phyloP scores from a whole-genome alignment of 2,113 vertebrate species.

The Dascyllus trimaculatus region DNA sequence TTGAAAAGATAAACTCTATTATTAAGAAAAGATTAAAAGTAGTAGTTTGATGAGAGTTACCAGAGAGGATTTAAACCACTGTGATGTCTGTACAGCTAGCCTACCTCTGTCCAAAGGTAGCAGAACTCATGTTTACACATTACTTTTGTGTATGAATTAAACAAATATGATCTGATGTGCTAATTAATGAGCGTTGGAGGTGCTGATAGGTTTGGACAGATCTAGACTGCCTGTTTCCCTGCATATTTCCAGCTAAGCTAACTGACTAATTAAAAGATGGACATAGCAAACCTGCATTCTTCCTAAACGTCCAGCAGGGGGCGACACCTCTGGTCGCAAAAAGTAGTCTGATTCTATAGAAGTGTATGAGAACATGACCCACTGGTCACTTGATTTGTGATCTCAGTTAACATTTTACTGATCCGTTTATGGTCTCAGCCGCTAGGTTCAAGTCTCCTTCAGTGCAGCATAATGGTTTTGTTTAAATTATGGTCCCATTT shows the following conservation, averaged over 20 bases:
- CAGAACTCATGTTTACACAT: background rate
- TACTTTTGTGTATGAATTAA: background rate
- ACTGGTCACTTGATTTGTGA: no score
- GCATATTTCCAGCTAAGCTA: background rate
- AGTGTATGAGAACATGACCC: no score
- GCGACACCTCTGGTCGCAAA: no score
- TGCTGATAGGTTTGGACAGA: background rate
- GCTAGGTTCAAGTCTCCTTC: no score
- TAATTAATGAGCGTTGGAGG: background rate
- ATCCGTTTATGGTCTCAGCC: no score
- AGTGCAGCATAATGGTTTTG: no score
- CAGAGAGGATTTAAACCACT: background rate
- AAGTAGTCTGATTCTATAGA: no score
- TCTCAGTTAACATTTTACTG: no score
- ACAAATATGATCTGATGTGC: background rate
- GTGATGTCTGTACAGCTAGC: background rate
- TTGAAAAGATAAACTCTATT: background rate
- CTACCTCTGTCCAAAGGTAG: background rate
- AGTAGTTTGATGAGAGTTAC: background rate
- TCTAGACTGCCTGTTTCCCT: background rate
- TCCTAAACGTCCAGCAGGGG: no score
- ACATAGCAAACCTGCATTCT: no score
- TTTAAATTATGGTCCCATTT: no score
- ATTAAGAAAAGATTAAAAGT: background rate
- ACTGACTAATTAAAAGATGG: background rate